Base-by-base conservation (phyloP, 2,888 invertebrate genomes). In the Drosophila prostipennis region DNA sequence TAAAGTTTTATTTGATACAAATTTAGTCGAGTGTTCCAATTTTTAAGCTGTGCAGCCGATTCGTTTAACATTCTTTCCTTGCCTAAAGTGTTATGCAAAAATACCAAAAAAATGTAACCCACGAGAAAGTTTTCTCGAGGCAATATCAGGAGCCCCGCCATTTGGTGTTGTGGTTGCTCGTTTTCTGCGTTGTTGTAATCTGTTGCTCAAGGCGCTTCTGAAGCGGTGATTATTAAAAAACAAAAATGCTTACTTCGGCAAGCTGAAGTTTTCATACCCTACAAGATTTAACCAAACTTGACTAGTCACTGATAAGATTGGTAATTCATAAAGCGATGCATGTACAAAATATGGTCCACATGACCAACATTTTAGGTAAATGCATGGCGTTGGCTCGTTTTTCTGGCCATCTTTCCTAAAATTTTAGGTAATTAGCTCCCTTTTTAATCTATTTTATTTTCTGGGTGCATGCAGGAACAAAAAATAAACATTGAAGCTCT, bases 211-310 rank as follows among this genome's bases (percentile, higher is more conserved):
- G 52, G 46, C 43, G 45, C 59, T 59, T 39, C 61, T 56, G 57
- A 10, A 26, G 57, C 57, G 34, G 39, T 70, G 69, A 48, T 67
- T 73, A 67, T 75, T 73, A 71, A 68, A 68, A 60, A 63, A 45
- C 36, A 57, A 69, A 56, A 49, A 19, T 19, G 26, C n/a, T 6
- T n/a, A n/a, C 26, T 4, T 45, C n/a, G 7, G n/a, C 45, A 26
- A n/a, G n/a, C 4, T 2, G 26, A 45, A 45, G 23, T 26, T n/a
- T n/a, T 26, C n/a, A 45, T n/a, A 45, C 26, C 3, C 26, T 26
- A 26, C 26, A 26, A 26, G 5, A 6, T 26, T 26, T 0, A 26
- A 5, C 0, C 26, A 26, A 26, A 26, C 26, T 23, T 23, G 23
- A 3, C 23, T 23, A 23, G 23, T 23, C 23, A 23, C 3, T 26